Evolutionary conservation across 2,888 invertebrate genomes (phyloP).

Genomic region (Orchestes rusci): DNA sequence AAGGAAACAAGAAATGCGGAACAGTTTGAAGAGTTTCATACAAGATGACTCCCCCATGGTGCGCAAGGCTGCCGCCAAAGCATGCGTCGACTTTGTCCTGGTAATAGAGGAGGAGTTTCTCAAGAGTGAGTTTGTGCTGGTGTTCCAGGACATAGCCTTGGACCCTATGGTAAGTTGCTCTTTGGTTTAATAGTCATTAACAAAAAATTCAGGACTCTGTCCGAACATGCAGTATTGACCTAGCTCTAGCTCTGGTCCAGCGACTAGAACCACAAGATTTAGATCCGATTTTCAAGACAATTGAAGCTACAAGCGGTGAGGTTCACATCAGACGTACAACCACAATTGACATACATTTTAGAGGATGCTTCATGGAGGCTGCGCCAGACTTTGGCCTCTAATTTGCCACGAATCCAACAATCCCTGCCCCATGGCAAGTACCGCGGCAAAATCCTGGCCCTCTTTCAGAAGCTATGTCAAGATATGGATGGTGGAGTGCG

Average conservation of each 20-base stretch:
- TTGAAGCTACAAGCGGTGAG: conserved; percentile 31
- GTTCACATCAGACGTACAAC: not conserved
- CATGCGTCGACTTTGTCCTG: conserved; percentile 33
- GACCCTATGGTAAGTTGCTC: conserved; percentile 37
- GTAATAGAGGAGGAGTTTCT: conserved; percentile 34
- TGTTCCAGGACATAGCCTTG: conserved; percentile 35
- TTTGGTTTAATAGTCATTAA: too few species aligned
- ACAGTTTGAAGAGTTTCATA: conserved; percentile 33
- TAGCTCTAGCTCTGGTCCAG: conserved; percentile 32
- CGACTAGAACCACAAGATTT: conserved; percentile 32
- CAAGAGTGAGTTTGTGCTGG: conserved; percentile 36
- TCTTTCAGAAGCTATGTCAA: conserved; percentile 34
- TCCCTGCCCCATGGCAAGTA: conserved; percentile 29
- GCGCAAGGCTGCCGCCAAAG: conserved; percentile 33
- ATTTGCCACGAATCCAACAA: conserved; percentile 32
- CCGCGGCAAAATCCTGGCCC: conserved; percentile 31
- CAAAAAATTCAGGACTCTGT: conserved; percentile 40
- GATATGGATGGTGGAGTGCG: conserved; percentile 36
- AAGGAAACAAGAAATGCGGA: conserved; percentile 33
- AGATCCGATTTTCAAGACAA: conserved; percentile 33
- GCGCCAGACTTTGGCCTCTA: conserved; percentile 33
- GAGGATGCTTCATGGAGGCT: conserved; percentile 37
- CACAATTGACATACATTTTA: conserved; percentile 14
- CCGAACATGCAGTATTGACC: conserved; percentile 27
- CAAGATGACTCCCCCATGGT: conserved; percentile 39